A percentile compares a stretch with the other conserved stretches of the same genome.
phyloP scores from a whole-genome alignment of 2,797 vertebrate species.

The Cuculus canorus region DNA sequence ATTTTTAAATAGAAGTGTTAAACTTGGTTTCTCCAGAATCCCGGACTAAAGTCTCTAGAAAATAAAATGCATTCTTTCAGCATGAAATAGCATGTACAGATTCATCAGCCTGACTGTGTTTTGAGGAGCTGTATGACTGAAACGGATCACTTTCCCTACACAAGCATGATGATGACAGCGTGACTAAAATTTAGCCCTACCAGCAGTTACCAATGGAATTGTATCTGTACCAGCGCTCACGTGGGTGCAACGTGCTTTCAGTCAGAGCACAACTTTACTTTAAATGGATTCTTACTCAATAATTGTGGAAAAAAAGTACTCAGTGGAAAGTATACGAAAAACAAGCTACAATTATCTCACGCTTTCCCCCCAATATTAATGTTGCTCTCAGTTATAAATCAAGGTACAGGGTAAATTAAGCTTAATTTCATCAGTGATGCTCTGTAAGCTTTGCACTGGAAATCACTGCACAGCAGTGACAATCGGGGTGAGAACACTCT shows the following conservation, averaged over 20 bases:
- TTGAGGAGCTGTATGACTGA: background rate
- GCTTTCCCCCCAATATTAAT: fast-evolving
- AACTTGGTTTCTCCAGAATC: background rate
- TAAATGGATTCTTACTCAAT: background rate
- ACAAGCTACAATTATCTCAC: background rate
- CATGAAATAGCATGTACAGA: background rate
- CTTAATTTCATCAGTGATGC: background rate
- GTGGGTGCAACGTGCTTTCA: background rate
- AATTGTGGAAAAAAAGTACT: background rate
- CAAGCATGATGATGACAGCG: background rate
- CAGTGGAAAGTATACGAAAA: background rate
- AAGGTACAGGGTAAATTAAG: background rate
- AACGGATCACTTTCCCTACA: background rate
- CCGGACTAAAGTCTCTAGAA: background rate
- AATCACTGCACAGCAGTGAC: background rate
- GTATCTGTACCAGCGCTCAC: background rate
- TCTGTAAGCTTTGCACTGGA: background rate
- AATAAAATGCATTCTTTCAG: background rate
- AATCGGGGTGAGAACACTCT: background rate
- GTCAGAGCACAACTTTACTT: background rate
- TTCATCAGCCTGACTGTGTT: background rate
- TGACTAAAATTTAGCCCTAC: background rate
- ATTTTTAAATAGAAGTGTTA: background rate
- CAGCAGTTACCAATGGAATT: background rate
- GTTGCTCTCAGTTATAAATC: background rate